Evolutionary conservation across 2,113 vertebrate genomes (phyloP), one percentile per base, ranked within the genome.

Genomic region (Prietella phreatophila): DNA sequence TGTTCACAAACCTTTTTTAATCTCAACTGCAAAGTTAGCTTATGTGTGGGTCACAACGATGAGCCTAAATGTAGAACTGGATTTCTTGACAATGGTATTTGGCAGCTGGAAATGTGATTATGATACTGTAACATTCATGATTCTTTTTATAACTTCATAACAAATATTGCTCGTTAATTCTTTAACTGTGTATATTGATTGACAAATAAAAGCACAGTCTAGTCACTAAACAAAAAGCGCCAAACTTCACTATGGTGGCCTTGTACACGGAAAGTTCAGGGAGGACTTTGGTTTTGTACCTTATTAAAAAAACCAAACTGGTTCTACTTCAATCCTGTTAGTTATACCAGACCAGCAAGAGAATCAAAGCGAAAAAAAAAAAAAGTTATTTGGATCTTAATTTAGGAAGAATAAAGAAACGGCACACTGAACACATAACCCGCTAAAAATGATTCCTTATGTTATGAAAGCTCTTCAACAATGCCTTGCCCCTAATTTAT

Each of bases 151-250:
- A 93, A 91, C 94, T 88, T 93, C 88, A 90, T 92, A 89, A 94
- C 95, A 95, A 96, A 95, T 99, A 98, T 99, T 99, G 98, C 98
- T 99, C 95, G 42, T 96, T 89, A 96, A 98, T 98, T 98, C 96
- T 96, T 96, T 91, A 94, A 94, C 93, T 93, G 95, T 95, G 91
- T 94, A 95, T 94, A 95, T 92, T 92, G 94, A 94, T 93, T 91
- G 91, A 95, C 92, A 91, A 90, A 88, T 85, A 90, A 93, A 91
- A 90, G 85, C 91, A 92, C 79, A 78, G 91, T 91, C 90, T 89
- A 93, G 86, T 92, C 93, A 91, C 79, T 19, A 14, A 76, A 73
- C 90, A 91, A 94, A 89, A 95, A 94, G 92, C 93, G 92, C 91
- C 92, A 91, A 84, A 91, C 93, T 93, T 97, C 97, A 98, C 97